phyloP scores from a whole-genome alignment of 2,797 vertebrate genomes.

The Sebastes steindachneri region DNA sequence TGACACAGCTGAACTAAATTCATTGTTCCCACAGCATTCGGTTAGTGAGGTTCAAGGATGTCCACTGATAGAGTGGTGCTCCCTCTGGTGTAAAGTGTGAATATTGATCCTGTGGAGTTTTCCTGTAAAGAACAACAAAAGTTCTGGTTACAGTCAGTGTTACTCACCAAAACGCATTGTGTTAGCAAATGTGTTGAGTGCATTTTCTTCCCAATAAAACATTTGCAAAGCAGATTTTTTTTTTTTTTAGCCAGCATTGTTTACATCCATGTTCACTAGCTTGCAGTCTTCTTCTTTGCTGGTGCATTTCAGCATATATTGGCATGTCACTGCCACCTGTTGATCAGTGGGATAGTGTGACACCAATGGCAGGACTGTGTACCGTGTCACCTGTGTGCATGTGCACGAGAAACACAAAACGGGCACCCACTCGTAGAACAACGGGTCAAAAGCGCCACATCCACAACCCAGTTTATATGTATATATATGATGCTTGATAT shows the following conservation, averaged over 20 bases:
- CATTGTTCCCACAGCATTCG: not conserved
- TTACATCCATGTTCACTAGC: not conserved
- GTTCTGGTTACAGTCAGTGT: not conserved
- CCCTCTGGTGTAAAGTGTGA: slow-evolving; percentile 28
- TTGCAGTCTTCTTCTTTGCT: not conserved
- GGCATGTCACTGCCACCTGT: not conserved
- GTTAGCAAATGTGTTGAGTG: too few species aligned
- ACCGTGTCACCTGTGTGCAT: not conserved
- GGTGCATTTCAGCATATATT: not conserved
- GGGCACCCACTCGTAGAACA: not conserved
- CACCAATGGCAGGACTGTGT: not conserved
- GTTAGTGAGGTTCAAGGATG: not conserved
- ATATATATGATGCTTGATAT: not conserved
- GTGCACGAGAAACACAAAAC: not conserved
- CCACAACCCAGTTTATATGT: not conserved
- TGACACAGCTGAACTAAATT: not conserved
- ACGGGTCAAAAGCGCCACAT: not conserved
- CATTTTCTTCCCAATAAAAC: too few species aligned
- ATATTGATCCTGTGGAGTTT: not conserved
- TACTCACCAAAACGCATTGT: not conserved
- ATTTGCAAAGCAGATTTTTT: not conserved
- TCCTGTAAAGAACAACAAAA: not conserved
- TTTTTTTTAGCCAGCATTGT: not conserved
- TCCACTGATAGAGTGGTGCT: not conserved
- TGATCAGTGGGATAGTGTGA: not conserved